Conservation (phyloP, 1,140 invertebrate species). For the Lasioglossum albipes region DNA sequence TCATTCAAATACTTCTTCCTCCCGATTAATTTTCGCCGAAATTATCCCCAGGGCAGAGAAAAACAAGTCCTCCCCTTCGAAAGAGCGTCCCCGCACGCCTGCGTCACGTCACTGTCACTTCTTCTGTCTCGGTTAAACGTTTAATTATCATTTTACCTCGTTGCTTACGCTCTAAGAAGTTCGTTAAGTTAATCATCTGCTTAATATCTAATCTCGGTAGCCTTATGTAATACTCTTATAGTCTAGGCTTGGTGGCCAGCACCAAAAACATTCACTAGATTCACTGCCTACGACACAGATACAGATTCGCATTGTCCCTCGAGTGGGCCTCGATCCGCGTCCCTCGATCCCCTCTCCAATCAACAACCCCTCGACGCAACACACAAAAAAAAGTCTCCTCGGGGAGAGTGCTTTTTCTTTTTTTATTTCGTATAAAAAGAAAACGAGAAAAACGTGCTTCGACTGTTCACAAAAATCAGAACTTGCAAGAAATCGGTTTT, state of each 20-base stretch:
- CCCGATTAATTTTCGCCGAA: not conserved
- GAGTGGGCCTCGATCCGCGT: conserved; percentile 37
- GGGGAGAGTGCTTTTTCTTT: no score
- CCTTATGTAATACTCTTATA: conserved; percentile 60
- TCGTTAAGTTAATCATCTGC: conserved; percentile 55
- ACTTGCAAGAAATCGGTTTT: not conserved
- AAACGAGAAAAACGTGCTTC: no score
- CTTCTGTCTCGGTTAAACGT: conserved; percentile 17
- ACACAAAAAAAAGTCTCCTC: no score
- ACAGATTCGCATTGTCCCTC: conserved; percentile 70
- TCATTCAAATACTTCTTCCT: no score
- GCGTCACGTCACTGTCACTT: not conserved
- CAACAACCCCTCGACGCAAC: not conserved
- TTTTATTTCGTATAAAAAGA: not conserved
- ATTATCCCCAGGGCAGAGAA: not conserved
- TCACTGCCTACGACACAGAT: conserved; percentile 79
- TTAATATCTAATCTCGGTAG: conserved; percentile 60
- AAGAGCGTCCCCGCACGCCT: not conserved
- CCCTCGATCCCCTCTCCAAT: not conserved
- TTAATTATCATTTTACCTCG: conserved; percentile 54
- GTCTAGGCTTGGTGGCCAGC: conserved; percentile 78
- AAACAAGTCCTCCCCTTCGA: not conserved
- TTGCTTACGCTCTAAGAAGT: conserved; percentile 62
- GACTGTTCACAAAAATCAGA: no score
- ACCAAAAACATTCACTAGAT: conserved; percentile 78